Conservation (phyloP, 2,888 invertebrate species). For the Catonia carolina region DNA sequence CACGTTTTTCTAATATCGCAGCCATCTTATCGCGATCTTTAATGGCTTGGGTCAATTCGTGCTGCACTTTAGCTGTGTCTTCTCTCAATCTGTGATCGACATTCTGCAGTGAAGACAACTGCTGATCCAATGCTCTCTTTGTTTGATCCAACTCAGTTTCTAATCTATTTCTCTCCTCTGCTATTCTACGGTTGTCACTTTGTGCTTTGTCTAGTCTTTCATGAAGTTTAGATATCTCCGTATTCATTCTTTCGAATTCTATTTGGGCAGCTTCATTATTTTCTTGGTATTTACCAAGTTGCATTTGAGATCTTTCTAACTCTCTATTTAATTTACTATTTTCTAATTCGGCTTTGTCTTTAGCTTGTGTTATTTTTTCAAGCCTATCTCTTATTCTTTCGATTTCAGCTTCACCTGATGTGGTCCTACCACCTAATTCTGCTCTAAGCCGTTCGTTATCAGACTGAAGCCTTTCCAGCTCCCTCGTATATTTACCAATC, state of each 20-base stretch:
- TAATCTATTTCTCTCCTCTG: slow-evolving; percentile 56
- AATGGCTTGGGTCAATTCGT: slow-evolving; percentile 63
- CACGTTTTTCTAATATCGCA: slow-evolving; percentile 40
- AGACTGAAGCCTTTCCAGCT: slow-evolving; percentile 68
- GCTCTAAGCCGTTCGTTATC: slow-evolving; percentile 70
- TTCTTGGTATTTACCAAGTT: slow-evolving; percentile 76
- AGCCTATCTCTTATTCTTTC: slow-evolving; percentile 79
- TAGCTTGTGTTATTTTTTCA: slow-evolving; percentile 73
- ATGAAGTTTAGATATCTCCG: slow-evolving; percentile 72
- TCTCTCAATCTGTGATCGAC: slow-evolving; percentile 64
- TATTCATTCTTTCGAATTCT: slow-evolving; percentile 77
- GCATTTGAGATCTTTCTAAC: slow-evolving; percentile 77
- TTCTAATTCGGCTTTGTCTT: slow-evolving; percentile 84
- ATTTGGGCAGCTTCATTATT: slow-evolving; percentile 74
- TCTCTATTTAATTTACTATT: slow-evolving; percentile 76
- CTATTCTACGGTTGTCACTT: slow-evolving; percentile 45
- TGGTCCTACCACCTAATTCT: slow-evolving; percentile 45
- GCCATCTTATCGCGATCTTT: slow-evolving; percentile 72
- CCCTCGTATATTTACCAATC: slow-evolving; percentile 49
- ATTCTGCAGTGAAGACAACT: slow-evolving; percentile 55
- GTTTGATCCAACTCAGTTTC: slow-evolving; percentile 66
- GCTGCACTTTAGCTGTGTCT: slow-evolving; percentile 63
- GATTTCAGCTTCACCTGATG: slow-evolving; percentile 62
- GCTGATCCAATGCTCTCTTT: slow-evolving; percentile 53
- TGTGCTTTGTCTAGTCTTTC: slow-evolving; percentile 67